Percentiles rank a stretch among this genome's conserved stretches.
These are phyloP conservation scores for Halcyon malimbica DNA, from an alignment of 2,113 vertebrate species.

Conservation along the genomic window DNA sequence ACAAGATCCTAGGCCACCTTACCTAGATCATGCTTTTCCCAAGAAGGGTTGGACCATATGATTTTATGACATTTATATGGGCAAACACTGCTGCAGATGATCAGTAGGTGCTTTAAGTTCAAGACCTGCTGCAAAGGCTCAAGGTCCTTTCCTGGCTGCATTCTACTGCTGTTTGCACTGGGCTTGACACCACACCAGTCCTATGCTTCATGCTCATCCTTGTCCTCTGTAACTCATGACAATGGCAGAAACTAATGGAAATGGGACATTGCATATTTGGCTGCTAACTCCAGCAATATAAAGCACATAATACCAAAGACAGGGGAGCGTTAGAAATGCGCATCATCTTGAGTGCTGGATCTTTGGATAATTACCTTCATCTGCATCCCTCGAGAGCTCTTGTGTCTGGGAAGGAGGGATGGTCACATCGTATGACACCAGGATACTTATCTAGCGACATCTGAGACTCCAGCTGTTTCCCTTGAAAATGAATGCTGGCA, in stretches of 20 bases:
- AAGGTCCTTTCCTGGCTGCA: background rate
- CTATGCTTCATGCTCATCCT: background rate
- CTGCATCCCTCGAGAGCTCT: background rate
- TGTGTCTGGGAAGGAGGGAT: background rate
- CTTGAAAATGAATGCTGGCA: background rate
- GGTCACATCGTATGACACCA: background rate
- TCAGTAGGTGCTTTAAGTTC: background rate
- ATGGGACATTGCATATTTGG: background rate
- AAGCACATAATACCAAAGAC: accelerated
- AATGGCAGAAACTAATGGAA: background rate
- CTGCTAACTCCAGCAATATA: background rate
- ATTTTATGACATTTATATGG: background rate
- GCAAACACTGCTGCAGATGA: background rate
- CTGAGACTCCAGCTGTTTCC: background rate
- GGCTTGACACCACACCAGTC: background rate
- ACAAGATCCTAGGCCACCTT: background rate
- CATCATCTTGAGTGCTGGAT: background rate
- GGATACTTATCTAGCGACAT: background rate
- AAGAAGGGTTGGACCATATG: background rate
- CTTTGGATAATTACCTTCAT: background rate
- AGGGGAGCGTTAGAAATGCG: background rate
- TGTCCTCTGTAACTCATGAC: background rate
- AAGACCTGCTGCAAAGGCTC: background rate
- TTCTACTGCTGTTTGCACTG: background rate
- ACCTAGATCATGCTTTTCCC: background rate